These are phyloP conservation scores for Caenorhabditis japonica DNA, from an alignment of 2,888 invertebrate genomes.

Conservation along the genomic window DNA sequence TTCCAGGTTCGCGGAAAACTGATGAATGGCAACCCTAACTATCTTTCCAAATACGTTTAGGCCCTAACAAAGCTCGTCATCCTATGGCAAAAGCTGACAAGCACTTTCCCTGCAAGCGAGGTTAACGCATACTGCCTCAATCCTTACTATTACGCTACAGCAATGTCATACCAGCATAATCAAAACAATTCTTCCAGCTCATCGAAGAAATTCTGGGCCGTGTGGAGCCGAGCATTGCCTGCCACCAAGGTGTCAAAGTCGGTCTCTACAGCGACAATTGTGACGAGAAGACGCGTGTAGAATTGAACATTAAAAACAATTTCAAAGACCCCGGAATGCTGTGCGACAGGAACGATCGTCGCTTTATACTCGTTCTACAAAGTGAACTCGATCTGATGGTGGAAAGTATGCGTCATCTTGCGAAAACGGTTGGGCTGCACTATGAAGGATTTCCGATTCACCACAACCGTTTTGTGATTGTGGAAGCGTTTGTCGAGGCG, in stretches of 20 bases:
- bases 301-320: conserved; percentile 45
- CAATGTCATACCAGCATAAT: too few relatives aligned
- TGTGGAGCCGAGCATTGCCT: conserved; percentile 63
- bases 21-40: too few relatives aligned
- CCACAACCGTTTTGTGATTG: conserved; percentile 60
- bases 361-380: conserved; percentile 61
- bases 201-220: conserved; percentile 65
- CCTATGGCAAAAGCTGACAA: too few relatives aligned
- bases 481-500: conserved; percentile 68
- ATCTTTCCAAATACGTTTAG: too few relatives aligned
- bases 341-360: conserved; percentile 50
- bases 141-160: too few relatives aligned
- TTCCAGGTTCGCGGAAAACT: too few relatives aligned
- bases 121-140: too few relatives aligned
- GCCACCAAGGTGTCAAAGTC: conserved; percentile 60
- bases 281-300: conserved; percentile 38
- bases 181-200: conserved; percentile 50
- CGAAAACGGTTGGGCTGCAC: conserved; percentile 52
- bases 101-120: too few relatives aligned
- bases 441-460: conserved; percentile 64
- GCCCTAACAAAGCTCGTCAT: too few relatives aligned
- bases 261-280: conserved; percentile 61
- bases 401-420: conserved; percentile 56
- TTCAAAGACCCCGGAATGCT: conserved; percentile 53
- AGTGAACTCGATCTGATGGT: conserved; percentile 58